phyloP scores from a whole-genome alignment of 2,113 vertebrate genomes.

The Lepidothrix coronata region DNA sequence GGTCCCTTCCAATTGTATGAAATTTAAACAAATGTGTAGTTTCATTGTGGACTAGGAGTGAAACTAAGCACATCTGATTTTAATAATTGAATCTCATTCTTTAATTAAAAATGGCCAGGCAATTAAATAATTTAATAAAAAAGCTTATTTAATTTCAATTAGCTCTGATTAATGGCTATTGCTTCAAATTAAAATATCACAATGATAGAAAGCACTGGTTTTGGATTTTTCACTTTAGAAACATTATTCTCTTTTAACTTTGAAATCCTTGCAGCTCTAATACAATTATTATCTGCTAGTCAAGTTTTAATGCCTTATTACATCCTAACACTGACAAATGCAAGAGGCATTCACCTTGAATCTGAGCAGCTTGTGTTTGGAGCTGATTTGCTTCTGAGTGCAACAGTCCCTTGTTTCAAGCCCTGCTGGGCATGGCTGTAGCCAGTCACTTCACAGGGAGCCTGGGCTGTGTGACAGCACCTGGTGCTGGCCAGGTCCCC shows the following conservation, averaged over 20 bases:
- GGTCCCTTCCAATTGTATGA: background rate
- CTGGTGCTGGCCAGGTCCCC: background rate
- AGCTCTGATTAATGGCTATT: background rate
- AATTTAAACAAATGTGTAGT: background rate
- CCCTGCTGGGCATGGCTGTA: background rate
- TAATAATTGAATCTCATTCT: background rate
- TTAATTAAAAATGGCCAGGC: background rate
- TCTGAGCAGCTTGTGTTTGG: background rate
- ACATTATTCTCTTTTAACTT: background rate
- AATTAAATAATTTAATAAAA: background rate
- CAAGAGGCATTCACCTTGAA: background rate
- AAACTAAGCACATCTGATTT: background rate
- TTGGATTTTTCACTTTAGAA: background rate
- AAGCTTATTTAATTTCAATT: background rate
- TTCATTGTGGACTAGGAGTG: background rate
- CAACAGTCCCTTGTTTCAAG: background rate
- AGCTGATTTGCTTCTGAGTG: background rate
- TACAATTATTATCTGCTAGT: background rate
- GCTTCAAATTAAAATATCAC: background rate
- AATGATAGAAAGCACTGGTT: background rate
- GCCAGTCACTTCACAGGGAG: background rate
- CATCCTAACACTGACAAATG: background rate
- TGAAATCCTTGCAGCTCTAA: background rate
- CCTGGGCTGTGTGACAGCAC: background rate
- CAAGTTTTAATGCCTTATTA: background rate